A percentile compares a stretch with the other conserved stretches of the same genome.
These are phyloP conservation scores for Pseudomyrmex pallidus DNA, from an alignment of 1,140 invertebrate species.

Conservation along the genomic window DNA sequence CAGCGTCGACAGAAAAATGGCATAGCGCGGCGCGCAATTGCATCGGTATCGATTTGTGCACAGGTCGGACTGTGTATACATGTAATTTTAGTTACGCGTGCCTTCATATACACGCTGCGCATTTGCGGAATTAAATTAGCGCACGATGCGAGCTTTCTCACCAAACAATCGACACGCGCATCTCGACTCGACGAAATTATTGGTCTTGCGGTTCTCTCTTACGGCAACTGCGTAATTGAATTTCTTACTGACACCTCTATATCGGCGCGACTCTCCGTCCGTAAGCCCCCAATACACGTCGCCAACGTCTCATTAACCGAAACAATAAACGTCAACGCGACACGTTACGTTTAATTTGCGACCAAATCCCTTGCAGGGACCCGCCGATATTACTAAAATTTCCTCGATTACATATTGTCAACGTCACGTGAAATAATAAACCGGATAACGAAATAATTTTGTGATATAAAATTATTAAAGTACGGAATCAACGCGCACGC, in stretches of 20 bases:
- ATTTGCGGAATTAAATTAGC: conserved; percentile 42
- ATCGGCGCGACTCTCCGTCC: conserved; percentile 2
- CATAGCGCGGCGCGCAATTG: conserved; percentile 13
- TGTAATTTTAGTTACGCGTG: neutral
- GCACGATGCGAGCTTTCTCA: conserved; percentile 22
- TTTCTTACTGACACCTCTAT: conserved; percentile 40
- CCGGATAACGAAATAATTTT: neutral
- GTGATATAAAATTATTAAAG: too few relatives aligned
- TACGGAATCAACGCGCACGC: too few relatives aligned
- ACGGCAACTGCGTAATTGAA: conserved; percentile 41
- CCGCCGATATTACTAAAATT: neutral
- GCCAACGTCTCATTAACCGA: conserved; percentile 53
- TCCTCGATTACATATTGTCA: conserved; percentile 15
- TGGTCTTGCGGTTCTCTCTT: neutral
- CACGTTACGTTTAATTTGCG: conserved; percentile 25
- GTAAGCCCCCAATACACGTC: conserved; percentile 9
- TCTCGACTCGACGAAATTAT: conserved; percentile 22
- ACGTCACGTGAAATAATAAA: neutral
- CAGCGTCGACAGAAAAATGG: neutral
- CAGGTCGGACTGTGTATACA: neutral
- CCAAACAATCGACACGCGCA: conserved; percentile 10
- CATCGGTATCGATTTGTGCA: conserved; percentile 24
- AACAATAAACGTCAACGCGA: conserved; percentile 52
- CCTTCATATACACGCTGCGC: conserved; percentile 7
- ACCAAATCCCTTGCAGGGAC: neutral